Evolutionary conservation across 2,113 vertebrate genomes (phyloP).

Genomic region (Indicator indicator): DNA sequence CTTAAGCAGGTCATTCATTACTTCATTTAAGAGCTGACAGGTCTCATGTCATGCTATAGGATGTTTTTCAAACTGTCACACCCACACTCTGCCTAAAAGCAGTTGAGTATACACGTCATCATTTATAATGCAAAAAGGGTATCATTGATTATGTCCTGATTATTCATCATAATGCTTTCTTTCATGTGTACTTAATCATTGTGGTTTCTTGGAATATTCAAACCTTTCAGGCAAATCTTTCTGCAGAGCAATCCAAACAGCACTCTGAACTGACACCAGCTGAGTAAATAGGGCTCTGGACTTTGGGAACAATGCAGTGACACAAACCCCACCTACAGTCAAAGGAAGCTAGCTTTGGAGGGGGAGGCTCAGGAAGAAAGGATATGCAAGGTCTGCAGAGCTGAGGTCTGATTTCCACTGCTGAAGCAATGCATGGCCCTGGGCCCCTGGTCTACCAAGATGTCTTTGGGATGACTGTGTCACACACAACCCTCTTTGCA

Average conservation of each 20-base stretch:
- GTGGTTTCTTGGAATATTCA: conserved; percentile 72
- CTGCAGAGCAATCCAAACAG: conserved; percentile 48
- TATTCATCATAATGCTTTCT: conserved; percentile 70
- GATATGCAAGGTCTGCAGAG: neutral
- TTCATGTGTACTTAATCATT: conserved; percentile 68
- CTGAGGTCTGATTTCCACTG: neutral
- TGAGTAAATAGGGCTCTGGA: conserved; percentile 63
- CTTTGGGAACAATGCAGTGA: neutral
- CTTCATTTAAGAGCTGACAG: conserved; percentile 49
- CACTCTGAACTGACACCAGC: conserved; percentile 55
- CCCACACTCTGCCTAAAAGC: conserved; percentile 67
- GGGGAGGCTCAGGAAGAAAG: neutral
- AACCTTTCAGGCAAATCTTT: conserved; percentile 67
- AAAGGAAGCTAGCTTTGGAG: neutral
- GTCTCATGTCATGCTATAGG: neutral
- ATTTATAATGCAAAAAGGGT: conserved; percentile 71
- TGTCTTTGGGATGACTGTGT: fast-evolving
- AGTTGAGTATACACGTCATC: conserved; percentile 49
- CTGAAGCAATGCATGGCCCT: neutral
- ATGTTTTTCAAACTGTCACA: conserved; percentile 57
- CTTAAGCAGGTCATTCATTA: conserved; percentile 38
- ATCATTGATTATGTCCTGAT: conserved; percentile 74
- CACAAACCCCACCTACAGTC: neutral
- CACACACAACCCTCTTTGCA: neutral
- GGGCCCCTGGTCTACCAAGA: fast-evolving